phyloP scores from a whole-genome alignment of 2,797 vertebrate genomes.

The Microchirus variegatus region DNA sequence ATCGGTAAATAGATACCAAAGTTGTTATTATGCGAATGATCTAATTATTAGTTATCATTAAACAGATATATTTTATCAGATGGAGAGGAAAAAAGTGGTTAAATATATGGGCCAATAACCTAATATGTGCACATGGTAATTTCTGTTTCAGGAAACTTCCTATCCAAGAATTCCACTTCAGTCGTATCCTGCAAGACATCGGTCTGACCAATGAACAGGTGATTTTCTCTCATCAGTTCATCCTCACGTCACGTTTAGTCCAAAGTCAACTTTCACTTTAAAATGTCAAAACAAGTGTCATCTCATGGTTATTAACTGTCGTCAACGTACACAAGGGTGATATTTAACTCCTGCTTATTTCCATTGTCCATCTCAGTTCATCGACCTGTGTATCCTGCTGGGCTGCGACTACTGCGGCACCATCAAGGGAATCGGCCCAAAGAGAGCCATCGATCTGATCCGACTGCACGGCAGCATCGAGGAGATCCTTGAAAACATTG shows the following conservation, averaged over 20 bases:
- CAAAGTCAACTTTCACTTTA: too few species aligned
- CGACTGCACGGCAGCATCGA: slow-evolving; percentile 92
- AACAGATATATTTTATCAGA: too few species aligned
- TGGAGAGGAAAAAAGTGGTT: too few species aligned
- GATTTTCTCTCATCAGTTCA: not conserved
- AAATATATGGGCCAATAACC: too few species aligned
- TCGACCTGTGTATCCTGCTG: slow-evolving; percentile 96
- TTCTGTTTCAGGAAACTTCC: slow-evolving; percentile 87
- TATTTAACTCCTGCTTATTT: not conserved
- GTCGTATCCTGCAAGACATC: slow-evolving; percentile 88
- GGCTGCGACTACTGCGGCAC: slow-evolving; percentile 98
- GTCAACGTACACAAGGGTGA: not conserved
- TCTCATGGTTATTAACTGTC: too few species aligned
- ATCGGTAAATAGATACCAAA: too few species aligned
- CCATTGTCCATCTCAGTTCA: slow-evolving; percentile 80
- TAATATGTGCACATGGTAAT: not conserved
- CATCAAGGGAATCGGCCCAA: slow-evolving; percentile 96
- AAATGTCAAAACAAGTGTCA: too few species aligned
- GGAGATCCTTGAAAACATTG: slow-evolving; percentile 90
- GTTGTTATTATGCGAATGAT: too few species aligned
- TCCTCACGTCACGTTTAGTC: not conserved
- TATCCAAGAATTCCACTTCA: slow-evolving; percentile 95
- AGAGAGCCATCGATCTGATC: slow-evolving; percentile 95
- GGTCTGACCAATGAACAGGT: slow-evolving; percentile 86
- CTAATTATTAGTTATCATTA: too few species aligned